Evolutionary conservation across 2,113 vertebrate genomes (phyloP).

Genomic region (Tauraco erythrolophus): DNA sequence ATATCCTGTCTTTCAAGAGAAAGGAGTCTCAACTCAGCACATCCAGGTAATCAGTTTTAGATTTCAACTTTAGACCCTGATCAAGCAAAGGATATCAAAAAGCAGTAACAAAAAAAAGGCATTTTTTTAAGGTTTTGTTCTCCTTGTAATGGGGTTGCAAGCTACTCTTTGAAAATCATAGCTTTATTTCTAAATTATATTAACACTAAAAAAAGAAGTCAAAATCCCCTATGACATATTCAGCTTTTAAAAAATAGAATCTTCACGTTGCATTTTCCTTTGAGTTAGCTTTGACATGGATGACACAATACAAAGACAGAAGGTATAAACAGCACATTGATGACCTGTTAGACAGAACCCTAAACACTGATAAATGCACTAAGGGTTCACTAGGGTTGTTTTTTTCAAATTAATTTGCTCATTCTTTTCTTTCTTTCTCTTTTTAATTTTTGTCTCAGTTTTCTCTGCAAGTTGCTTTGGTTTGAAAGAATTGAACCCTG

Average conservation of each 20-base stretch:
- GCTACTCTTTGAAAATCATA: neutral
- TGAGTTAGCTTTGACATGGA: neutral
- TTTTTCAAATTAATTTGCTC: neutral
- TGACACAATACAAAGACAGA: conserved; percentile 3
- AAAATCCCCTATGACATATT: neutral
- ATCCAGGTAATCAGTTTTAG: conserved; percentile 38
- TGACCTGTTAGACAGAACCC: conserved; percentile 65
- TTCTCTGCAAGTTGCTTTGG: conserved; percentile 75
- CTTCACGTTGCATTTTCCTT: neutral
- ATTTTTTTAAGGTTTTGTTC: neutral
- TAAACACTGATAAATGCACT: conserved; percentile 40
- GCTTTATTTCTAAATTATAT: neutral
- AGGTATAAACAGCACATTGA: conserved; percentile 62
- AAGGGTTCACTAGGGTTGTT: neutral
- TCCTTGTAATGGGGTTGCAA: neutral
- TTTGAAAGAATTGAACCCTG: conserved; percentile 70
- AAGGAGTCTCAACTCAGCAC: conserved; percentile 46
- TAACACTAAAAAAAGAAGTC: neutral
- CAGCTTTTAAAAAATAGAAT: neutral
- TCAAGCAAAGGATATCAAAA: neutral
- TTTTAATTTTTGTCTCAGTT: conserved; percentile 72
- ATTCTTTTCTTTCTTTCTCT: conserved; percentile 15
- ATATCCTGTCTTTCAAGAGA: conserved; percentile 25
- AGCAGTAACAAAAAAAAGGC: neutral
- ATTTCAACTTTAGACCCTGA: conserved; percentile 22